Evolutionary conservation across 2,888 invertebrate species (phyloP).

Genomic region (Pedicia rivosa): DNA sequence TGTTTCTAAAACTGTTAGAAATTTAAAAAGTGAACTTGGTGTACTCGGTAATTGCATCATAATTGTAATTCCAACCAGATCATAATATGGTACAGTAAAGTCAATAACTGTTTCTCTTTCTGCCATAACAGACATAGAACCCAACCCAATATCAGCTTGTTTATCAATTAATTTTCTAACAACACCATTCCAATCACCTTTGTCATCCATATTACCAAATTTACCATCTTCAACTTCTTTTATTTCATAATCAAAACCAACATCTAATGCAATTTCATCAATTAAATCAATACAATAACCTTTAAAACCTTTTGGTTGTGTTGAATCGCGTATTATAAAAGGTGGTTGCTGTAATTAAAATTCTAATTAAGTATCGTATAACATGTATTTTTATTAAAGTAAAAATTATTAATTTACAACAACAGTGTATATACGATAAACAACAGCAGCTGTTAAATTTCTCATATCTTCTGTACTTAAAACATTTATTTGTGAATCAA

Average conservation of each 20-base stretch:
- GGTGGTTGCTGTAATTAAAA: constrained; percentile 53
- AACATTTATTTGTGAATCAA: constrained; percentile 47
- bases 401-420: constrained; percentile 47
- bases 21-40: constrained; percentile 88
- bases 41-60: constrained; percentile 83
- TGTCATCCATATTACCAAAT: constrained; percentile 80
- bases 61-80: constrained; percentile 92
- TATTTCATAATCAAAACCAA: constrained; percentile 85
- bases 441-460: constrained; percentile 63
- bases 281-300: constrained; percentile 95
- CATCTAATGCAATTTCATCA: constrained; percentile 64
- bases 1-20: constrained; percentile 87
- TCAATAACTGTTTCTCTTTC: constrained; percentile 94
- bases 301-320: constrained; percentile 45
- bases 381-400: background rate
- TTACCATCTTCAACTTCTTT: constrained; percentile 61
- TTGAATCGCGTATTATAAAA: constrained; percentile 57
- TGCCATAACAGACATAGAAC: constrained; percentile 92
- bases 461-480: constrained; percentile 48
- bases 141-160: constrained; percentile 84
- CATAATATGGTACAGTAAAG: constrained; percentile 96
- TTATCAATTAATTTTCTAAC: constrained; percentile 68
- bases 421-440: constrained; percentile 76
- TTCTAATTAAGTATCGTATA: background rate
- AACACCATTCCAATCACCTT: constrained; percentile 73